Percentiles rank a stretch among this genome's conserved stretches.
Conservation (phyloP, 2,797 vertebrate species). For the Oreochromis mossambicus region DNA sequence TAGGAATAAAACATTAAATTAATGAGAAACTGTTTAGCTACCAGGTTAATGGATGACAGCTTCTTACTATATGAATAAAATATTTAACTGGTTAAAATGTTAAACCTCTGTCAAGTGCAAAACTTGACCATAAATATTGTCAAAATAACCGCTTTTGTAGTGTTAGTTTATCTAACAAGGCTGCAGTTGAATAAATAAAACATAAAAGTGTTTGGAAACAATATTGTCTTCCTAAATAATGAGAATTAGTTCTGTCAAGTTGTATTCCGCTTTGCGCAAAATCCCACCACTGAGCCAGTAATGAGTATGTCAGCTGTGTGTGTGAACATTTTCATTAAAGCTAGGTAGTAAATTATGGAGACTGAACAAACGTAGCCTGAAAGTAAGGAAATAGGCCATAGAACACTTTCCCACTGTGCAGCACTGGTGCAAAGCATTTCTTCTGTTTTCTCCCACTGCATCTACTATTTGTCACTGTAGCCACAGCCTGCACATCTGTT, state of each 20-base stretch:
- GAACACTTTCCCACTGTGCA: neutral
- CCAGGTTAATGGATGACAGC: neutral
- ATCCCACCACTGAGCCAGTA: neutral
- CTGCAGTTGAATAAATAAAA: neutral
- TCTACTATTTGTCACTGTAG: neutral
- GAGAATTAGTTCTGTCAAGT: neutral
- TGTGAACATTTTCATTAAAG: neutral
- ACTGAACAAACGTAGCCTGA: neutral
- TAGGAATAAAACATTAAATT: neutral
- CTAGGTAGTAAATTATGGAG: neutral
- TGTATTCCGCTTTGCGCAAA: neutral
- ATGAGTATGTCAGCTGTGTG: neutral
- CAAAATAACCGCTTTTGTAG: neutral
- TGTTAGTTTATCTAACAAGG: neutral
- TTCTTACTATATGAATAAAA: neutral
- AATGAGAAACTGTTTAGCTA: neutral
- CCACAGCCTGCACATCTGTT: constrained; percentile 35
- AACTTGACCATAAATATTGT: neutral
- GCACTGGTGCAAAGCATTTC: neutral
- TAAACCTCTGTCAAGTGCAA: neutral
- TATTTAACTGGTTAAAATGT: neutral
- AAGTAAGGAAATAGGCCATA: neutral
- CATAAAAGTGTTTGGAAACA: neutral
- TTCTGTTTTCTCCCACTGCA: neutral
- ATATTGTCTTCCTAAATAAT: neutral